Base-by-base conservation (phyloP, 1,140 invertebrate species). In the Zaprionus gabonicus region DNA sequence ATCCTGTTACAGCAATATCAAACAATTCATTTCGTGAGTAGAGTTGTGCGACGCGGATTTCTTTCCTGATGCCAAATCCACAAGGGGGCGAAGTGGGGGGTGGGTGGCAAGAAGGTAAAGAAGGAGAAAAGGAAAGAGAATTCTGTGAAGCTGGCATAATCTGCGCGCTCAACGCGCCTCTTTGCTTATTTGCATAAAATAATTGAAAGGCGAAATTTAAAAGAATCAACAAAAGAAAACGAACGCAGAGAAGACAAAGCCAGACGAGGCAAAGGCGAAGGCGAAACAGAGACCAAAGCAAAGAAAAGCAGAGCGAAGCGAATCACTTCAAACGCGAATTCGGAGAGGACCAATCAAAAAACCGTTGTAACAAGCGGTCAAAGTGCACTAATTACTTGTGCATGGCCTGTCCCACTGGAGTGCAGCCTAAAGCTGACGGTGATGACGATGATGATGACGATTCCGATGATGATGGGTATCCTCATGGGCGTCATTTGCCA, bases 111-210 rank as follows among this genome's bases (percentile, higher is more conserved):
- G 27, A 27, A 49, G 12, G 10, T 27, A 13, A 12, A 41, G 12
- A 53, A 27, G 55, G 36, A 64, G 51, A 68, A 58, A 69, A 53
- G 56, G 55, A 60, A 68, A 68, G 41, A 46, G 68, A 78, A 87
- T 85, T 81, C 80, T 79, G 85, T 90, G 81, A 90, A 90, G 85
- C 86, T 91, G 85, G 85, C 86, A 91, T 90, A 90, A 90, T 90
- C 85, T 90, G 76, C 70, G 82, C 82, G 80, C 82, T 85, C 71
- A 71, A 75, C 69, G 74, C 9, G 74, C 9, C 55, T 44, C 46
- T 66, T 87, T 84, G 86, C 86, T 91, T 90, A 90, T 90, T 90
- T 90, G 85, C 85, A 90, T 90, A 90, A 90, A 90, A 90, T 90
- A 90, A 90, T 90, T 90, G 85, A 90, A 90, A 90, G 85, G 82